Conservation (phyloP, 2,113 vertebrate species). For the Lonchura striata region DNA sequence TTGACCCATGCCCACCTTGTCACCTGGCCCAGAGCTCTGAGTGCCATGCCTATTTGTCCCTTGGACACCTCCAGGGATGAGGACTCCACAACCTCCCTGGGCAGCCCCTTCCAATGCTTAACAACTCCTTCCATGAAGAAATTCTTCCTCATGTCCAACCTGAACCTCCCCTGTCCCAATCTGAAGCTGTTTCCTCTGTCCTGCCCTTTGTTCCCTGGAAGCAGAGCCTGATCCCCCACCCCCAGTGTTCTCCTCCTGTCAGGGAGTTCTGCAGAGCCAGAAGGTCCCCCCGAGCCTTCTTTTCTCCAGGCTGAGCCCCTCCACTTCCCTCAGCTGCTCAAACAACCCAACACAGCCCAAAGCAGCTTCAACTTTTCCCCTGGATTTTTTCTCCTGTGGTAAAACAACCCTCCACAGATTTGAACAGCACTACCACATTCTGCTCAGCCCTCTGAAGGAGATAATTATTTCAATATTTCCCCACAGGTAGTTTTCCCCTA, state of each 20-base stretch:
- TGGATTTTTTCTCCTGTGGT: background rate
- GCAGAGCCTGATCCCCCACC: background rate
- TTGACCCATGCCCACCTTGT: background rate
- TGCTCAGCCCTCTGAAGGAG: background rate
- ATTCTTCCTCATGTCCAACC: background rate
- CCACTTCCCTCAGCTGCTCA: background rate
- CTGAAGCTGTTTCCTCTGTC: fast-evolving
- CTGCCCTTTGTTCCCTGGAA: background rate
- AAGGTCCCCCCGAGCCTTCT: background rate
- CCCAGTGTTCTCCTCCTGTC: background rate
- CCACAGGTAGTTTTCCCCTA: background rate
- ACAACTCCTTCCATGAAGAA: background rate
- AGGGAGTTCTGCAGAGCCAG: background rate
- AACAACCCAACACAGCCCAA: background rate
- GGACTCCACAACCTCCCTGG: background rate
- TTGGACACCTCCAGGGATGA: background rate
- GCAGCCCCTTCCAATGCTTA: background rate
- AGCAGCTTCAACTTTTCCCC: background rate
- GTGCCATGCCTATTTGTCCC: background rate
- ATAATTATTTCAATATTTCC: background rate
- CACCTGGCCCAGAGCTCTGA: background rate
- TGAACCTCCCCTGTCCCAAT: background rate
- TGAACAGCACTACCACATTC: background rate
- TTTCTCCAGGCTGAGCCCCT: background rate
- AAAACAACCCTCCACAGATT: background rate